phyloP scores from a whole-genome alignment of 2,888 invertebrate genomes.

The Myopa tessellatipennis region DNA sequence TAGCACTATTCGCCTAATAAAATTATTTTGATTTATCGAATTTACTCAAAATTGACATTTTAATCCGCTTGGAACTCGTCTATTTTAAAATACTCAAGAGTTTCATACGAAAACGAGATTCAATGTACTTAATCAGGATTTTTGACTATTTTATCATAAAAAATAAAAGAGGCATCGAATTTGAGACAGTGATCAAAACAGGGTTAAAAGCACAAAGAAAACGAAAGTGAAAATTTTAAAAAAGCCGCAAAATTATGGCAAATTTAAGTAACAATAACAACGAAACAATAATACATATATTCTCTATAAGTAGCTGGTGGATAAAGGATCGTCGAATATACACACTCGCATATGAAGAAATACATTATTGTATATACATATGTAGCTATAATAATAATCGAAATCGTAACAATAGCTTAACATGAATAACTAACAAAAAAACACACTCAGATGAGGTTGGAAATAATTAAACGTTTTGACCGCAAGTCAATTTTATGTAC shows the following conservation, averaged over 20 bases:
- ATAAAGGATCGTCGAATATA: slow-evolving; percentile 1
- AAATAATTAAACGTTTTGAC: slow-evolving; percentile 64
- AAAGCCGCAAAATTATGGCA: slow-evolving; percentile 47
- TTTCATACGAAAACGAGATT: no score
- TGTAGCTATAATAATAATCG: background rate
- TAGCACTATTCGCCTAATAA: no score
- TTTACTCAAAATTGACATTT: no score
- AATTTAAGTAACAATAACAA: slow-evolving; percentile 35
- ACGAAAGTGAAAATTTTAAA: slow-evolving; percentile 52
- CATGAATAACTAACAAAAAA: background rate
- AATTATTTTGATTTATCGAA: no score
- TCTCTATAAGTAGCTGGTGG: background rate
- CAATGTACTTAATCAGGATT: no score
- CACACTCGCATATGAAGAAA: background rate
- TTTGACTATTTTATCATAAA: no score
- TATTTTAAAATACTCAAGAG: no score
- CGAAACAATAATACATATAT: slow-evolving; percentile 22
- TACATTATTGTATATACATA: no score
- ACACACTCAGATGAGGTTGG: slow-evolving; percentile 14
- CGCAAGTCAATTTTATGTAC: slow-evolving; percentile 61
- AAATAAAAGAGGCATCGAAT: no score
- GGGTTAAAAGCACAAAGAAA: slow-evolving; percentile 46
- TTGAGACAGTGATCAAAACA: background rate
- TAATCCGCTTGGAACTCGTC: no score
- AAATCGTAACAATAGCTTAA: slow-evolving; percentile 43